Conservation (phyloP, 53 echinoderm and acorn worm genomes). For the Patiria pectinifera region DNA sequence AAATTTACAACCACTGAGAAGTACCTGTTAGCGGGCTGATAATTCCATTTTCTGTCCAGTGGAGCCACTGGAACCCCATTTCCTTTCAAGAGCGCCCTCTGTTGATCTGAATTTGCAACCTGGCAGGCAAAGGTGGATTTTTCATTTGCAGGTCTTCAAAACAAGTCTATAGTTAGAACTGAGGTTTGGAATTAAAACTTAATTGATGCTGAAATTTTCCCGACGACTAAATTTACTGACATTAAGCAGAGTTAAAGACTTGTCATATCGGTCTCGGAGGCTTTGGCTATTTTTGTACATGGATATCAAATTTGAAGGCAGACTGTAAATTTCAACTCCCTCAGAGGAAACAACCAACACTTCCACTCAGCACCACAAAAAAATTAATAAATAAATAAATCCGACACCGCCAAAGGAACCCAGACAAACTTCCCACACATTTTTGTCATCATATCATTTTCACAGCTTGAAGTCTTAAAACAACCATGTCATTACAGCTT, state of each 20-base stretch:
- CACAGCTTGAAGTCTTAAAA: conserved; percentile 41
- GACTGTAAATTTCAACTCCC: not conserved
- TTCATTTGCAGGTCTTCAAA: too few species aligned
- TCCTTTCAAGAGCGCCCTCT: not conserved
- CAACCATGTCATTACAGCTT: conserved; percentile 35
- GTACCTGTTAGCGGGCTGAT: not conserved
- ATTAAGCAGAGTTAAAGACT: not conserved
- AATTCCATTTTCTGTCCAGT: not conserved
- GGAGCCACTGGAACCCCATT: not conserved
- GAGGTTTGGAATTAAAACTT: too few species aligned
- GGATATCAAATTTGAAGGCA: not conserved
- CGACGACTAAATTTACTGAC: too few species aligned
- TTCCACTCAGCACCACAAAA: not conserved
- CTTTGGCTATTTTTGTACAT: not conserved
- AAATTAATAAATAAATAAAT: too few species aligned
- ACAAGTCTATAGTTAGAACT: too few species aligned
- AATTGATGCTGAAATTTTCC: too few species aligned
- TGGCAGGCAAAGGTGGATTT: not conserved
- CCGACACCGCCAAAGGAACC: not conserved
- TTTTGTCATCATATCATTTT: conserved; percentile 47
- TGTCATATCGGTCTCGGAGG: not conserved
- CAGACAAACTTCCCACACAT: conserved; percentile 6
- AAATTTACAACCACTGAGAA: not conserved
- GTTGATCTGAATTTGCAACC: not conserved
- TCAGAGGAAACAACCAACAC: not conserved